phyloP scores from a whole-genome alignment of 1,140 invertebrate species.

The Drosophila pachea region DNA sequence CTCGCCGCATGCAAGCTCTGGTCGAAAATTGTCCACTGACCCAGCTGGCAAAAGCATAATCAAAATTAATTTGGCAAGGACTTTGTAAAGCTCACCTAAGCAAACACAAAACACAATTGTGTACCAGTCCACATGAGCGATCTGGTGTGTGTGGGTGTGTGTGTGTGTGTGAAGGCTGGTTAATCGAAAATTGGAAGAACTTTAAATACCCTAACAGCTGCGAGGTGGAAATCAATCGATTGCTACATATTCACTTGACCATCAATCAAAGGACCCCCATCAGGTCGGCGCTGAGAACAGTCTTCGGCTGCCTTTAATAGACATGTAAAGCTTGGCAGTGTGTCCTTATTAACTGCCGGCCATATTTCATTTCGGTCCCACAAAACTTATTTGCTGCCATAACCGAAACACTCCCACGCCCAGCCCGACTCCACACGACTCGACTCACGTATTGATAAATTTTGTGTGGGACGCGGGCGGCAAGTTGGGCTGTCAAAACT shows the following conservation, averaged over 20 bases:
- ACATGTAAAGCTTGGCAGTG: conserved; percentile 48
- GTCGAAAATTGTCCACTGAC: conserved; percentile 24
- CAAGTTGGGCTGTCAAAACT: conserved; percentile 41
- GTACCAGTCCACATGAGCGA: conserved; percentile 12
- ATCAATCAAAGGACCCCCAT: conserved; percentile 57
- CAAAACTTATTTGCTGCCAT: conserved; percentile 22
- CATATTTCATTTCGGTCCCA: conserved; percentile 61
- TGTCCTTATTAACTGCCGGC: conserved; percentile 61
- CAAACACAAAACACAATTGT: conserved; percentile 45
- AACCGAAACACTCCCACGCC: not conserved
- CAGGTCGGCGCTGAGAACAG: conserved; percentile 21
- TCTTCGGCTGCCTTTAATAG: conserved; percentile 52
- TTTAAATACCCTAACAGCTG: not conserved
- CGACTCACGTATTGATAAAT: conserved; percentile 57
- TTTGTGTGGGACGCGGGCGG: conserved; percentile 49
- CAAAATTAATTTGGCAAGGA: conserved; percentile 60
- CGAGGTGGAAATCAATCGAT: no score
- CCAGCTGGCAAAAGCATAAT: conserved; percentile 14
- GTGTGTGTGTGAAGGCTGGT: conserved; percentile 19
- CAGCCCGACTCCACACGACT: not conserved
- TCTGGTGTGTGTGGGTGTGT: not conserved
- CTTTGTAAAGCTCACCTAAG: conserved; percentile 34
- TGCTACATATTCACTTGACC: conserved; percentile 50
- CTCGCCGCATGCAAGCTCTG: not conserved
- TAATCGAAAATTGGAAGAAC: no score